phyloP scores from a whole-genome alignment of 2,113 vertebrate genomes.

The Thalassoma bifasciatum region DNA sequence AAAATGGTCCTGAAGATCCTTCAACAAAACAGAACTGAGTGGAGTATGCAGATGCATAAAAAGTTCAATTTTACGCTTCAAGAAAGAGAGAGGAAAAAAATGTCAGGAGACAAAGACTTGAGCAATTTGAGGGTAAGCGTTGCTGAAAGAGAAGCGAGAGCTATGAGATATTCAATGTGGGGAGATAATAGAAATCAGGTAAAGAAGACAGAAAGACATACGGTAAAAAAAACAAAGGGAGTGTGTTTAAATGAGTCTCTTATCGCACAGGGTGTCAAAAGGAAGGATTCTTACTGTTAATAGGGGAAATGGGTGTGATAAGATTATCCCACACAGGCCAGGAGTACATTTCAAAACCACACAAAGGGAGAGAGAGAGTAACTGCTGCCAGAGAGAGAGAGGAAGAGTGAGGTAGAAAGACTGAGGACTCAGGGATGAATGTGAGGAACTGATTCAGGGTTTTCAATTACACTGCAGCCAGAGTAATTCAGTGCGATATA shows the following conservation, averaged over 20 bases:
- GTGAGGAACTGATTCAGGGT: slow-evolving; percentile 17
- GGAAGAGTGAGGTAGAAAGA: neutral
- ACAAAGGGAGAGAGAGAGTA: neutral
- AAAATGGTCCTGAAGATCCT: slow-evolving; percentile 5
- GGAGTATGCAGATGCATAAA: slow-evolving; percentile 12
- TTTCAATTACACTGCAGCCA: slow-evolving; percentile 43
- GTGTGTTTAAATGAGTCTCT: slow-evolving; percentile 2
- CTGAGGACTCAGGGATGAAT: slow-evolving; percentile 38
- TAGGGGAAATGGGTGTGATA: neutral
- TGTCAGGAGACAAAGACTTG: slow-evolving; percentile 13
- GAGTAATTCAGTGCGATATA: slow-evolving; percentile 11
- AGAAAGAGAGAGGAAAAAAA: slow-evolving; percentile 36
- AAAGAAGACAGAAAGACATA: neutral
- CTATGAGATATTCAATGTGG: slow-evolving; percentile 32
- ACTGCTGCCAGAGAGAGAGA: neutral
- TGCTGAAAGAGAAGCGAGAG: slow-evolving; percentile 21
- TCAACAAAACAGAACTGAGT: neutral
- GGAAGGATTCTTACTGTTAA: slow-evolving; percentile 2
- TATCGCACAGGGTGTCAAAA: slow-evolving; percentile 16
- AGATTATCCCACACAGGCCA: slow-evolving; percentile 8
- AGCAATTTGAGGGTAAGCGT: slow-evolving; percentile 29
- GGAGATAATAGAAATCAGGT: slow-evolving; percentile 15
- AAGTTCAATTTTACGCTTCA: slow-evolving; percentile 57
- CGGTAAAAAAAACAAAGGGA: slow-evolving; percentile 14
- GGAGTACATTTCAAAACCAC: neutral